These are phyloP conservation scores for Ormyrus thymus DNA, from an alignment of 2,888 invertebrate species.

Conservation along the genomic window DNA sequence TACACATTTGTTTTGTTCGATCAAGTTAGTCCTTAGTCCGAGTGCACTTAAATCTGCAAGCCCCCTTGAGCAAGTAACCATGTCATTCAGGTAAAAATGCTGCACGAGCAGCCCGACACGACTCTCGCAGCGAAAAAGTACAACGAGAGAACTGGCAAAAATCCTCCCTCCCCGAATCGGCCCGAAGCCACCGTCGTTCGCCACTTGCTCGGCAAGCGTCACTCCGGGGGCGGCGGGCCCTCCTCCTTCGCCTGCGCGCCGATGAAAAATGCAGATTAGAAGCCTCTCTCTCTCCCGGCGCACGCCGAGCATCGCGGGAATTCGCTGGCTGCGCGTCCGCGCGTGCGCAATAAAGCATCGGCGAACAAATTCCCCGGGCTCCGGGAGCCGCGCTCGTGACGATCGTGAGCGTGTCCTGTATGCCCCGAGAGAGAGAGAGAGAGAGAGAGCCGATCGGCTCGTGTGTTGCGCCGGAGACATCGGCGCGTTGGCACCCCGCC, in stretches of 20 bases:
- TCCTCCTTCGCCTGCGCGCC: background rate
- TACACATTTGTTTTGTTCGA: too few relatives aligned
- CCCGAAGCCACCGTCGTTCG: too few relatives aligned
- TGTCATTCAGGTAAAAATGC: too few relatives aligned
- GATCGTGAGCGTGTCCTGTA: conserved; percentile 17
- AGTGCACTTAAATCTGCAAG: too few relatives aligned
- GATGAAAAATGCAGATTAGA: conserved; percentile 38
- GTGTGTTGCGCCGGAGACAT: background rate
- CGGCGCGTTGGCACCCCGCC: conserved; percentile 59
- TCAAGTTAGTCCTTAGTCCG: too few relatives aligned
- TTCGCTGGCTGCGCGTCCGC: background rate
- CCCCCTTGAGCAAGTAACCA: too few relatives aligned
- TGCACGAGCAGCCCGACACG: too few relatives aligned
- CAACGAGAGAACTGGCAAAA: background rate
- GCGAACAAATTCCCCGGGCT: conserved; percentile 20
- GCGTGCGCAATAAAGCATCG: background rate
- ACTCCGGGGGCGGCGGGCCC: background rate
- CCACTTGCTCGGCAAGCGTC: background rate
- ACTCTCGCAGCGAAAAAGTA: too few relatives aligned
- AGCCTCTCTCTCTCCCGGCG: conserved; percentile 8
- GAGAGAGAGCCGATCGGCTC: background rate
- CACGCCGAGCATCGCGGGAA: conserved; percentile 28
- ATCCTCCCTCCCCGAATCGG: background rate
- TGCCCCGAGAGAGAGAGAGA: background rate
- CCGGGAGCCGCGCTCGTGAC: conserved; percentile 22